phyloP scores from a whole-genome alignment of 1,140 invertebrate species.

The Drosophila tropicalis region DNA sequence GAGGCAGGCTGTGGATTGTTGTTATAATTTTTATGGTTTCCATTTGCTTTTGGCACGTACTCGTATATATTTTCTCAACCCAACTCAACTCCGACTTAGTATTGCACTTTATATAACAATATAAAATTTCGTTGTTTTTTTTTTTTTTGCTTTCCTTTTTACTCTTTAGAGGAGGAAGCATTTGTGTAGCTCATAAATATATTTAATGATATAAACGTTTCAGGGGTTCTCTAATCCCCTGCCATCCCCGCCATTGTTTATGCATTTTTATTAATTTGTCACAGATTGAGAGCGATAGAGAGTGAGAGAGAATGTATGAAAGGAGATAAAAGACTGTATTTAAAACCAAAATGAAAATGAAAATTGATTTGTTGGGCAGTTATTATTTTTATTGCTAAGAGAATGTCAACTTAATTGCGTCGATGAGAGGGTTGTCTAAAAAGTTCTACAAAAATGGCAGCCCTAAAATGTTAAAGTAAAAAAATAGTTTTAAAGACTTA shows the following conservation, averaged over 20 bases:
- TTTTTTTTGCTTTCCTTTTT: neutral
- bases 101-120: constrained; percentile 14
- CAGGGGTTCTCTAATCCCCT: neutral
- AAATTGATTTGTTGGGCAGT: constrained; percentile 4
- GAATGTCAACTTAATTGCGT: constrained; percentile 5
- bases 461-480: too few species aligned
- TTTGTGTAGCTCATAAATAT: constrained; percentile 57
- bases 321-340: neutral
- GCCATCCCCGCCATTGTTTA: constrained; percentile 22
- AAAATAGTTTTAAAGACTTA: too few species aligned
- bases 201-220: constrained; percentile 58
- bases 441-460: too few species aligned
- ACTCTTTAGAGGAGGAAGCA: constrained; percentile 20
- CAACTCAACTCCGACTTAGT: constrained; percentile 5
- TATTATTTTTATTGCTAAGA: constrained; percentile 6
- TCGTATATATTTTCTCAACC: neutral
- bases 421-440: neutral
- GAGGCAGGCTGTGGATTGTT: neutral
- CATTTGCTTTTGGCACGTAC: constrained; percentile 13
- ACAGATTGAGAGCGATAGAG: neutral
- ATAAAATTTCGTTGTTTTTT: neutral
- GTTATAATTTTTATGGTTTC: constrained; percentile 14
- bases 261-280: constrained; percentile 41
- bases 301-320: neutral
- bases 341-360: constrained; percentile 6